A percentile compares a stretch with the other conserved stretches of the same genome.
Conservation (phyloP, 2,888 invertebrate genomes). For the Philonicus albiceps region DNA sequence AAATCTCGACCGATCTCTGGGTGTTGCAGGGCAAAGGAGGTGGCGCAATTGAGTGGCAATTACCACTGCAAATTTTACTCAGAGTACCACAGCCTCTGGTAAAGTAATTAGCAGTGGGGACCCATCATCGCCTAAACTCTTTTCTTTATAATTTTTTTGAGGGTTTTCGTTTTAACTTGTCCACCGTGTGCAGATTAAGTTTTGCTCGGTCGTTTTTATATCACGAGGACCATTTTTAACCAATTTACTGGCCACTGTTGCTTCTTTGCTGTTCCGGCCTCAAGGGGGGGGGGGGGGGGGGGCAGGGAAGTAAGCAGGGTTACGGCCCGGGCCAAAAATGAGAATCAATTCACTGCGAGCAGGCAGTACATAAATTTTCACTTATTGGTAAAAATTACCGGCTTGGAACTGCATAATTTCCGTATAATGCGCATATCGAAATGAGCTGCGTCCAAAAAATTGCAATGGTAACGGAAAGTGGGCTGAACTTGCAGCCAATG, state of each 20-base stretch:
- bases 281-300: not conserved
- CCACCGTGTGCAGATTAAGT: not conserved
- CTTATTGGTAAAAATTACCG: constrained; percentile 39
- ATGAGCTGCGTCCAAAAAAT: constrained; percentile 45
- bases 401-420: constrained; percentile 41
- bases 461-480: constrained; percentile 28
- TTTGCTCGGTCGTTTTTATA: not conserved
- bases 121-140: not conserved
- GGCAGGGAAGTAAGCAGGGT: too few relatives aligned
- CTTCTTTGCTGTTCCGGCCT: not conserved
- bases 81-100: not conserved
- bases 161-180: not conserved
- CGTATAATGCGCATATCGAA: constrained; percentile 51
- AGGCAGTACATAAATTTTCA: constrained; percentile 42
- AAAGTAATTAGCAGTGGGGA: not conserved
- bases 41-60: constrained; percentile 15
- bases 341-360: constrained; percentile 31
- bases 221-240: not conserved
- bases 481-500: not conserved
- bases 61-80: constrained; percentile 1
- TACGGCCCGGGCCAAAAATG: not conserved
- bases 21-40: constrained; percentile 30
- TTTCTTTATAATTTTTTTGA: not conserved
- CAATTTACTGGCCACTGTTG: not conserved
- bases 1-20: not conserved